Evolutionary conservation across 2,888 invertebrate species (phyloP), one percentile per base, ranked within the genome.

Genomic region (Meliscaeva auricollis): DNA sequence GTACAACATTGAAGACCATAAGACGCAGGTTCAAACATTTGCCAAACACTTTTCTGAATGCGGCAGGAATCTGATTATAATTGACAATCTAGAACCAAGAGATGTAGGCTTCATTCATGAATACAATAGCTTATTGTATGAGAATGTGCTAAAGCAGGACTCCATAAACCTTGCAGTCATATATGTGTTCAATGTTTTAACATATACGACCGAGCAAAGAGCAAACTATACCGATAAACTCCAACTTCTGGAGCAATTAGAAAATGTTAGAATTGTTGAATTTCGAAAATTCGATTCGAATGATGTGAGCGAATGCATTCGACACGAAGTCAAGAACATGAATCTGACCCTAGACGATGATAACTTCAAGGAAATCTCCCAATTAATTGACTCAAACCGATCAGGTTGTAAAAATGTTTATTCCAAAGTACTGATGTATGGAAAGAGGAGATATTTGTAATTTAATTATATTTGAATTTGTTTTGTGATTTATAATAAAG

Each of bases 361-460:
- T 7, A 76, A 88, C 56, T 70, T 89, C 1, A 32, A 89, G 2
- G 89, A 91, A 20, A 88, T 92, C 60, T 62, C 89, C n/a, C 83
- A 81, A 7, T 75, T 89, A 13, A 89, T 89, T 32, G 89, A 91
- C 78, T 88, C 88, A 0, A 17, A 48, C 0, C 79, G 81, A 13
- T 90, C 91, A 0, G 92, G 92, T 0, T 92, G 92, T 87, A 92
- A 92, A 87, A 88, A 88, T 17, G 90, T 91, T 5, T 88, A 88
- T 64, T 88, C 91, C 13, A 92, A 91, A 78, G 89, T 91, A 0
- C 17, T 90, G 13, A 66, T 90, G 38, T 89, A 89, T 68, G 80
- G 75, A 8, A 35, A 58, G 22, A 38, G 8, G 9, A 13, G 5
- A 1, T 22, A 35, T 20, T n/a, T 38, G 35, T 17, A 30, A 26